These are phyloP conservation scores for Mechanitis messenoides DNA, from an alignment of 2,888 invertebrate genomes.

Conservation along the genomic window DNA sequence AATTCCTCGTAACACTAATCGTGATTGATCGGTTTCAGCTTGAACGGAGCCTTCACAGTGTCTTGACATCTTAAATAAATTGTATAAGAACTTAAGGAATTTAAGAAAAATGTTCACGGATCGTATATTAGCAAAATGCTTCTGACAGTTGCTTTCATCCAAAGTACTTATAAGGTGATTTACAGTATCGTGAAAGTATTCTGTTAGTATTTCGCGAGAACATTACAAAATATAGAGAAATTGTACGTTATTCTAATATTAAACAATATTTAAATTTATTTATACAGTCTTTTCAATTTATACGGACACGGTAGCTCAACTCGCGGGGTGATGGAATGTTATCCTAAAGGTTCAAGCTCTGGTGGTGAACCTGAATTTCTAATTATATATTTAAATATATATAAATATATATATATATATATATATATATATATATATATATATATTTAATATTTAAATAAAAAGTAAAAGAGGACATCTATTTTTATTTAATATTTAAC, in stretches of 20 bases:
- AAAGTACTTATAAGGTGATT: background rate
- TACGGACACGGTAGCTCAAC: too few relatives aligned
- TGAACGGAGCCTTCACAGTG: background rate
- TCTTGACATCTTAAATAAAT: slow-evolving; percentile 1
- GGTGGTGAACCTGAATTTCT: too few relatives aligned
- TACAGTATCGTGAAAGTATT: background rate
- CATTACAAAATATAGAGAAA: background rate
- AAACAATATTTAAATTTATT: background rate
- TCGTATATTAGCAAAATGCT: slow-evolving; percentile 3
- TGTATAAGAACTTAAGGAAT: slow-evolving; percentile 1
- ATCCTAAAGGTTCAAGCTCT: too few relatives aligned
- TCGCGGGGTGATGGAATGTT: too few relatives aligned
- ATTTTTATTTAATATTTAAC: too few relatives aligned
- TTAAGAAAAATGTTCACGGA: background rate
- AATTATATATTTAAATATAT: too few relatives aligned
- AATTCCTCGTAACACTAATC: background rate
- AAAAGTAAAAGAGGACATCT: too few relatives aligned
- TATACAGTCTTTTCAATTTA: too few relatives aligned
- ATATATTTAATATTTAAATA: too few relatives aligned
- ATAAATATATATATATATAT: too few relatives aligned
- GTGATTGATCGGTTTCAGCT: background rate
- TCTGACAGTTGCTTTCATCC: background rate
- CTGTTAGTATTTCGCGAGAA: background rate
- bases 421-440: too few relatives aligned
- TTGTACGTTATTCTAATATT: background rate